phyloP scores from a whole-genome alignment of 1,140 invertebrate species.

The Wasmannia auropunctata region DNA sequence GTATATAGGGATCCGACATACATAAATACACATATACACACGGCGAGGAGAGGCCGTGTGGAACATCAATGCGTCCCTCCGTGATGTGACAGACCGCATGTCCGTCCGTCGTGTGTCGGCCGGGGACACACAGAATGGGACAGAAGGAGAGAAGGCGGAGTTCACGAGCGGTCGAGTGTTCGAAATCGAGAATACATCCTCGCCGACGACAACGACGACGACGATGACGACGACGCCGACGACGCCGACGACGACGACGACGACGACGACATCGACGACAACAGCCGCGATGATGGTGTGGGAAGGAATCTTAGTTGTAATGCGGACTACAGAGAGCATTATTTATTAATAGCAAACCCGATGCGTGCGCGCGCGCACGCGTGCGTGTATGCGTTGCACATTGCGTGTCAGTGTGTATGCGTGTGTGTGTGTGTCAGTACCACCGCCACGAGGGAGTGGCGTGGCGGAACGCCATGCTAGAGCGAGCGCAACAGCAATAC shows the following conservation, averaged over 20 bases:
- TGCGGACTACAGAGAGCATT: constrained; percentile 68
- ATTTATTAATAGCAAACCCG: constrained; percentile 75
- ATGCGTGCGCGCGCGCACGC: background rate
- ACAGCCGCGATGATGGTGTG: background rate
- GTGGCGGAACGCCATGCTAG: constrained; percentile 67
- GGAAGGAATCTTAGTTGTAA: constrained; percentile 68
- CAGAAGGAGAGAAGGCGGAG: constrained; percentile 19
- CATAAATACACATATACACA: background rate
- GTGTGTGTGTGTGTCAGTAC: background rate
- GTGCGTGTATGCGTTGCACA: too few species aligned
- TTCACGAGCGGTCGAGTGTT: constrained; percentile 39
- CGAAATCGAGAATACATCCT: constrained; percentile 45
- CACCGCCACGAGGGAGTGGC: constrained; percentile 67
- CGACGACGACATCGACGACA: background rate
- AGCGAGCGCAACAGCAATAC: constrained; percentile 71
- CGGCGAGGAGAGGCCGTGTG: background rate
- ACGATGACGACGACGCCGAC: background rate
- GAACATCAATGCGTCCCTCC: constrained; percentile 27
- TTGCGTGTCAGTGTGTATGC: background rate
- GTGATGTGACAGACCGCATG: constrained; percentile 37
- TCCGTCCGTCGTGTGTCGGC: constrained; percentile 21
- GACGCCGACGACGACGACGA: background rate
- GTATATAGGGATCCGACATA: background rate
- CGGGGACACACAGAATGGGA: background rate
- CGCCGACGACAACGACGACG: background rate